These are phyloP conservation scores for Allobates femoralis DNA, from an alignment of 2,797 vertebrate species.

Conservation along the genomic window DNA sequence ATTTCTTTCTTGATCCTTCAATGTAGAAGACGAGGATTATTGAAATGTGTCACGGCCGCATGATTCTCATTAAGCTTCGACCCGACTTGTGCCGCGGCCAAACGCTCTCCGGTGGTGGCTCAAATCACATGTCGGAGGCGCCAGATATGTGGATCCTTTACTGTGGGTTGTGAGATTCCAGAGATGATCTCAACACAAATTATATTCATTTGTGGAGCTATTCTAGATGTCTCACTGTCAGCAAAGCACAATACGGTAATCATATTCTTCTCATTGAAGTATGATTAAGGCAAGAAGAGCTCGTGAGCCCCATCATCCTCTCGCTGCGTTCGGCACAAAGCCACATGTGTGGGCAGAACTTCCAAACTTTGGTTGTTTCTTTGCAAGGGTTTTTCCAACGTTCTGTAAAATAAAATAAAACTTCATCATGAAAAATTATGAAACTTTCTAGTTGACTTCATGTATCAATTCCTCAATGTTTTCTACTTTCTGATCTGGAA, in stretches of 20 bases:
- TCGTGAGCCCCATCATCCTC: neutral
- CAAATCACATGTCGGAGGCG: constrained; percentile 15
- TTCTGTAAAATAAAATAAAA: neutral
- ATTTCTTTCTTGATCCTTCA: neutral
- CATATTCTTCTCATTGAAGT: neutral
- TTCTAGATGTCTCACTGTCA: constrained; percentile 31
- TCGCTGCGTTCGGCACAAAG: neutral
- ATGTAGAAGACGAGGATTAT: constrained; percentile 28
- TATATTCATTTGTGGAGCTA: constrained; percentile 44
- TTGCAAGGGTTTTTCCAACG: neutral
- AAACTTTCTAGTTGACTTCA: too few species aligned
- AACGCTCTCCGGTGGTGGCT: constrained; percentile 43
- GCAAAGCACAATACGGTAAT: constrained; percentile 1
- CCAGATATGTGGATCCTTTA: constrained; percentile 58
- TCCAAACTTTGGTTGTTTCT: neutral
- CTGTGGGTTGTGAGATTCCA: constrained; percentile 51
- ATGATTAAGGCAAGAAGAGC: neutral
- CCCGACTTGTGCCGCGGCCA: constrained; percentile 40
- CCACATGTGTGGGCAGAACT: neutral
- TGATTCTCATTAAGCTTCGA: constrained; percentile 37
- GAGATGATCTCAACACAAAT: constrained; percentile 55
- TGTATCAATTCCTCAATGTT: too few species aligned
- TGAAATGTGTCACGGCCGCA: neutral
- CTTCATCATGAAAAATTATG: neutral
- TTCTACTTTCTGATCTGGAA: too few species aligned